phyloP scores from a whole-genome alignment of 2,113 vertebrate genomes.

The Muntiacus muntjak region DNA sequence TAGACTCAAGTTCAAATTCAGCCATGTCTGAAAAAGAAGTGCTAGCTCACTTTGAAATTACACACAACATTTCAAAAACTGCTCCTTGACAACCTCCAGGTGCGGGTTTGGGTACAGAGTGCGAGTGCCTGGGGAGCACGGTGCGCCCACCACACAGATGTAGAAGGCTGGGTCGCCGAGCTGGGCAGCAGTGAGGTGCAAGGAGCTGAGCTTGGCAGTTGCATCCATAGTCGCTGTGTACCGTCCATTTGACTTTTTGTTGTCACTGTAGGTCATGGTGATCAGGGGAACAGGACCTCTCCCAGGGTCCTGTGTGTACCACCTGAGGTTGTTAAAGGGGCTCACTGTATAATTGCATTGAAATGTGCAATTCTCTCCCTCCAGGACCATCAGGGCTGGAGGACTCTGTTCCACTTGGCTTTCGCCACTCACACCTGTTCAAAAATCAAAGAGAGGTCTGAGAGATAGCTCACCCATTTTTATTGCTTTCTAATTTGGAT shows the following conservation, averaged over 20 bases:
- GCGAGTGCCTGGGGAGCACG: too few species aligned
- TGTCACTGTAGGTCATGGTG: fast-evolving
- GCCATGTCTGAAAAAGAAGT: too few species aligned
- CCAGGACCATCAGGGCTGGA: neutral
- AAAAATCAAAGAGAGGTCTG: constrained; percentile 1
- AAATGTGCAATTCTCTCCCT: constrained; percentile 1
- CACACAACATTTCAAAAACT: neutral
- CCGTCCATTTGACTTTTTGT: neutral
- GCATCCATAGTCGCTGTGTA: neutral
- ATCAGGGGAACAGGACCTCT: neutral
- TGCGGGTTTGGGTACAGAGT: too few species aligned
- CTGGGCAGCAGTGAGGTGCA: neutral
- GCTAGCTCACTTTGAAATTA: too few species aligned
- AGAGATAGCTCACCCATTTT: neutral
- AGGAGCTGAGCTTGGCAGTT: neutral
- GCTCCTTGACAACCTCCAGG: too few species aligned
- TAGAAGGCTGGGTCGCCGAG: neutral
- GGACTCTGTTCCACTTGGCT: constrained; percentile 32
- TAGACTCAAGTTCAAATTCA: too few species aligned
- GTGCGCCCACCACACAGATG: too few species aligned
- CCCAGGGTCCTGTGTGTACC: neutral
- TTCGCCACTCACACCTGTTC: neutral
- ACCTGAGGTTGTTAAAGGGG: neutral
- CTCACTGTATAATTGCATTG: constrained; percentile 11
- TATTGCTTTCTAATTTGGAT: neutral